Evolutionary conservation across 2,888 invertebrate species (phyloP), one percentile per base, ranked within the genome.

Genomic region (Cerastoderma edule): DNA sequence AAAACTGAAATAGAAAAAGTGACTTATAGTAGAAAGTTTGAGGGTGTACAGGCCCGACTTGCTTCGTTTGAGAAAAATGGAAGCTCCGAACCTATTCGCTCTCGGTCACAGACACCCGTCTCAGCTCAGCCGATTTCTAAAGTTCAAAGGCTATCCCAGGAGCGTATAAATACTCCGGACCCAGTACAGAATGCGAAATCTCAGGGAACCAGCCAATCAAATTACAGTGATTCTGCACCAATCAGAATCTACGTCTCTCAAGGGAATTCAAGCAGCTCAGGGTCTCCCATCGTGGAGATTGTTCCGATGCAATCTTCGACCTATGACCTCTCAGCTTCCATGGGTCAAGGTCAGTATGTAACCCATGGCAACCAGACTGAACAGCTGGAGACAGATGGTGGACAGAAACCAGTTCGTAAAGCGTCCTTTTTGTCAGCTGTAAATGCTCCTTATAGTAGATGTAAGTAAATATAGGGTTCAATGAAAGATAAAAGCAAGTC

Each of bases 21-120:
- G n/a, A 84, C 88, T 0, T 84, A 88, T 95, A 96, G 80, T 77
- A 89, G 85, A 75, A 90, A 89, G 63, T 89, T 89, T 64, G 90
- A 89, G 24, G 90, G 91, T 67, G 90, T 93, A 22, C 89, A 91
- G 6, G 76, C 86, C 24, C 83, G 92, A 8, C 84, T 91, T 13
- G 92, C 92, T 19, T 88, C 88, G 24, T 92, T 91, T 87, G 92
- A 93, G 60, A 87, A 86, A 46, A 75, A 78, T 24, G 80, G 77
- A 8, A 78, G 79, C 35, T 53, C 75, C 6, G 85, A 85, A 16
- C 78, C 80, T 46, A 72, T 78, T n/a, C 69, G 75, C 13, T 80
- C 85, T 16, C 33, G 81, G 19, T 82, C 82, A 33, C 77, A 77
- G 32, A 77, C 80, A 13, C 78, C 79, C 28, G 73, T 74, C 16